Conservation (phyloP, 2,113 vertebrate species). For the Eurypyga helias region DNA sequence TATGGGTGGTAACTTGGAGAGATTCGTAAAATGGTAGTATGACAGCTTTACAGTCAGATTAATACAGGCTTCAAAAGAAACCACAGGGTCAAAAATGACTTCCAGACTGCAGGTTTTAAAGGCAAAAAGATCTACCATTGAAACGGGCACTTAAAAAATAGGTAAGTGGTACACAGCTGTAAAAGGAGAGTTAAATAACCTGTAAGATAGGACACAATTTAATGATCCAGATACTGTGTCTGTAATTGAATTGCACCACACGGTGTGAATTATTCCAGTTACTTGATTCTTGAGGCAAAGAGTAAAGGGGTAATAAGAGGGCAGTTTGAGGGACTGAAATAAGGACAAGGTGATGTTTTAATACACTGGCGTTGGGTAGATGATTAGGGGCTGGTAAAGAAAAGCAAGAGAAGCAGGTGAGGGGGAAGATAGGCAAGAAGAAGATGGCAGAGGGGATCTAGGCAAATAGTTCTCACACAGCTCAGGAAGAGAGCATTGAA, state of each 20-base stretch:
- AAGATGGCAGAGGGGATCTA: background rate
- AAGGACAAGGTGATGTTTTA: background rate
- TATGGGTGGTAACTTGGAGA: constrained; percentile 71
- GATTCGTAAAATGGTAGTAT: constrained; percentile 44
- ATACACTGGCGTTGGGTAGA: background rate
- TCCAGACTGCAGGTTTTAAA: constrained; percentile 45
- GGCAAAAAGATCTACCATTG: constrained; percentile 34
- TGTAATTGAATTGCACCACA: background rate
- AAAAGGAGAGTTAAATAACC: background rate
- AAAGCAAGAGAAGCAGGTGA: background rate
- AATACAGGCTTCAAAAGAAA: constrained; percentile 67
- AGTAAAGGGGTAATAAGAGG: background rate
- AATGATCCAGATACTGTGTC: background rate
- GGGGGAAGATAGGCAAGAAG: background rate
- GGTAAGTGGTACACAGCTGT: background rate
- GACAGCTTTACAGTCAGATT: constrained; percentile 72
- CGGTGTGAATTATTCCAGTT: background rate
- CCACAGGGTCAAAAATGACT: constrained; percentile 58
- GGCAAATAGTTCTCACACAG: background rate
- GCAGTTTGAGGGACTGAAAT: background rate
- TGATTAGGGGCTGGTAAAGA: background rate
- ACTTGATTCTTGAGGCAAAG: background rate
- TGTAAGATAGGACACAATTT: background rate
- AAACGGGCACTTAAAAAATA: constrained; percentile 16
- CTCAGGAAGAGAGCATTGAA: background rate